phyloP scores from a whole-genome alignment of 2,797 vertebrate genomes.

The Pseudochaenichthys georgianus region DNA sequence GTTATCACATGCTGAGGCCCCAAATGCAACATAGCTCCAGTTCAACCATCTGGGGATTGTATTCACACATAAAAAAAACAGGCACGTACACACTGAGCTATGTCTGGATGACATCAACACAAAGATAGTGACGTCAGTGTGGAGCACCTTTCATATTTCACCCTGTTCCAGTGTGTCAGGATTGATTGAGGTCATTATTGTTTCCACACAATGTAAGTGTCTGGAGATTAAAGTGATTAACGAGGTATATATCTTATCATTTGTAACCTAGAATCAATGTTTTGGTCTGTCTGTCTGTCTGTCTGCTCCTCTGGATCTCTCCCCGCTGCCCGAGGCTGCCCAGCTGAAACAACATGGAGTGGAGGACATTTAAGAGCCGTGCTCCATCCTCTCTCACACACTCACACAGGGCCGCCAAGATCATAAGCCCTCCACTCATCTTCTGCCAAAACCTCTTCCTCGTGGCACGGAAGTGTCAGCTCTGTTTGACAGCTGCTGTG shows the following conservation, averaged over 20 bases:
- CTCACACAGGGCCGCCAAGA: slow-evolving; percentile 28
- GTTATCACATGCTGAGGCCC: not conserved
- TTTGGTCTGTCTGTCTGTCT: slow-evolving; percentile 3
- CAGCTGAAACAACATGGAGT: slow-evolving; percentile 68
- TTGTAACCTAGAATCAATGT: slow-evolving; percentile 3
- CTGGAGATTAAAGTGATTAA: slow-evolving; percentile 8
- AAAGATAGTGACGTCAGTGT: slow-evolving; percentile 9
- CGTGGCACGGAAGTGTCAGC: slow-evolving; percentile 35
- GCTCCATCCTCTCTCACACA: slow-evolving; percentile 44
- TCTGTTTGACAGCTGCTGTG: slow-evolving; percentile 38
- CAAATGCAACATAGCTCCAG: not conserved
- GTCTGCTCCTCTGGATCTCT: slow-evolving; percentile 29
- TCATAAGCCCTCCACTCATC: slow-evolving; percentile 56
- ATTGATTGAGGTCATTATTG: slow-evolving; percentile 9
- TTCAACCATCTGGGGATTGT: slow-evolving; percentile 3
- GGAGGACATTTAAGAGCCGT: slow-evolving; percentile 50
- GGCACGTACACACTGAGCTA: not conserved
- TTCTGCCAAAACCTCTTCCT: slow-evolving; percentile 63
- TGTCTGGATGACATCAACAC: not conserved
- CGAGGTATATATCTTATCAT: not conserved
- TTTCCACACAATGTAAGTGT: not conserved
- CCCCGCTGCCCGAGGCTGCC: slow-evolving; percentile 32
- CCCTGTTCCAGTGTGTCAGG: slow-evolving; percentile 6
- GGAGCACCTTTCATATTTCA: slow-evolving; percentile 9
- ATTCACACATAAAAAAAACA: not conserved